Evolutionary conservation across 2,113 vertebrate species (phyloP).

Genomic region (Callipepla squamata): DNA sequence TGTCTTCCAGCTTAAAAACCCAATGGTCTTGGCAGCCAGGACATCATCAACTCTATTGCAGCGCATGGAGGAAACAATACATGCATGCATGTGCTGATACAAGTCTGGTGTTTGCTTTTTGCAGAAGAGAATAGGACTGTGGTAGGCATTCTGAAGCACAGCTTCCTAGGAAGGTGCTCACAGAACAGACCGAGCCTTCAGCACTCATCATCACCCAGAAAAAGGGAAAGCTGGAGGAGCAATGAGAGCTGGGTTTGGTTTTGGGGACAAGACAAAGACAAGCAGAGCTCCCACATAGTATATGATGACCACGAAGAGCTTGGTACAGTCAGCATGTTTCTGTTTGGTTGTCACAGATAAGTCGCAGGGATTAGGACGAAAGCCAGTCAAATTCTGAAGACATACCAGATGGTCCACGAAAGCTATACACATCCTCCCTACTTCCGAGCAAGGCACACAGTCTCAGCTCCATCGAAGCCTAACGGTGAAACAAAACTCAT

Average conservation of each 20-base stretch:
- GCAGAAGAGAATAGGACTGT: fast-evolving
- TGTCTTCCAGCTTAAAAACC: fast-evolving
- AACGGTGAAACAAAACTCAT: background rate
- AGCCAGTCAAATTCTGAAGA: background rate
- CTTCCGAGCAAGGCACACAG: fast-evolving
- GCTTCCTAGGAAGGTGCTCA: background rate
- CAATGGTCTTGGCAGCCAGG: background rate
- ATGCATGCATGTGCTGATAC: fast-evolving
- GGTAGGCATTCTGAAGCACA: background rate
- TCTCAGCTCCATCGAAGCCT: background rate
- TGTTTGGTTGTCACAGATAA: background rate
- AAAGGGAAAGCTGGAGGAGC: background rate
- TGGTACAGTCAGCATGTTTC: background rate
- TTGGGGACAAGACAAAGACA: background rate
- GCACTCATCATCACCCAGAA: background rate
- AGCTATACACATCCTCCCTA: background rate
- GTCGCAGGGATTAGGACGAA: background rate
- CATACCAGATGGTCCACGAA: background rate
- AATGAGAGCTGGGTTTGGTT: fast-evolving
- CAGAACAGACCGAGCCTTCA: background rate
- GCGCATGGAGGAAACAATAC: fast-evolving
- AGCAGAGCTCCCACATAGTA: background rate
- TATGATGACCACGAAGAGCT: background rate
- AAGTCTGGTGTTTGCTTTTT: background rate
- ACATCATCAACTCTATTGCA: fast-evolving